Conservation (phyloP, 2,113 vertebrate species). For the Caranx ignobilis region DNA sequence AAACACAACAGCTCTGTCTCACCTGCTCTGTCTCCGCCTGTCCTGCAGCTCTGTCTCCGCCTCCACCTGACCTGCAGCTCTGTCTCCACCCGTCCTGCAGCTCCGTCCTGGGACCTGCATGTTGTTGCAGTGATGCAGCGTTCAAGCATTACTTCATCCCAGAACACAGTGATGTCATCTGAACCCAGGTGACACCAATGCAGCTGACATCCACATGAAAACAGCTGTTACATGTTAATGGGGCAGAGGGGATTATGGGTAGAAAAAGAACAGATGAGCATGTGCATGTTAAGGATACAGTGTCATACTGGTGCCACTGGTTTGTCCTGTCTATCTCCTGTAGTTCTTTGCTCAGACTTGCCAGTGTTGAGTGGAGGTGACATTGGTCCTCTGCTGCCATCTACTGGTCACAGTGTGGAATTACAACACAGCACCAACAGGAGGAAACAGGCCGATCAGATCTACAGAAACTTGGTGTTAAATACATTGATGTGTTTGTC, state of each 20-base stretch:
- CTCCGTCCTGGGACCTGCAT: background rate
- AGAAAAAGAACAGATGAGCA: background rate
- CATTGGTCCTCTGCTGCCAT: slow-evolving; percentile 32
- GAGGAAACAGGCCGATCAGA: background rate
- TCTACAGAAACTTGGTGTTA: too few species aligned
- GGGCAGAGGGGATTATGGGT: background rate
- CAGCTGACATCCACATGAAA: too few species aligned
- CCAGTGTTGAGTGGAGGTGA: background rate
- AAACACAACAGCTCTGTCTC: background rate
- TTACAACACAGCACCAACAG: background rate
- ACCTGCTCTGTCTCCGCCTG: background rate
- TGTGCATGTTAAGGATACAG: background rate
- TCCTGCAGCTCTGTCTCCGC: background rate
- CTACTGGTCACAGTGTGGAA: slow-evolving; percentile 33
- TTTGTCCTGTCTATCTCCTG: slow-evolving; percentile 7
- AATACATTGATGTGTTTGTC: background rate
- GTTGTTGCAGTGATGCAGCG: background rate
- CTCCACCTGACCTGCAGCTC: background rate
- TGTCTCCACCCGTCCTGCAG: background rate
- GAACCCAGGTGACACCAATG: slow-evolving; percentile 1
- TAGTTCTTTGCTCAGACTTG: slow-evolving; percentile 23
- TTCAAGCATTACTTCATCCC: background rate
- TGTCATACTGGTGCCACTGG: background rate
- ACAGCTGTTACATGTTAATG: background rate
- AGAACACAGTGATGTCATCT: slow-evolving; percentile 3